phyloP scores from a whole-genome alignment of 2,113 vertebrate species.

The Phycodurus eques region DNA sequence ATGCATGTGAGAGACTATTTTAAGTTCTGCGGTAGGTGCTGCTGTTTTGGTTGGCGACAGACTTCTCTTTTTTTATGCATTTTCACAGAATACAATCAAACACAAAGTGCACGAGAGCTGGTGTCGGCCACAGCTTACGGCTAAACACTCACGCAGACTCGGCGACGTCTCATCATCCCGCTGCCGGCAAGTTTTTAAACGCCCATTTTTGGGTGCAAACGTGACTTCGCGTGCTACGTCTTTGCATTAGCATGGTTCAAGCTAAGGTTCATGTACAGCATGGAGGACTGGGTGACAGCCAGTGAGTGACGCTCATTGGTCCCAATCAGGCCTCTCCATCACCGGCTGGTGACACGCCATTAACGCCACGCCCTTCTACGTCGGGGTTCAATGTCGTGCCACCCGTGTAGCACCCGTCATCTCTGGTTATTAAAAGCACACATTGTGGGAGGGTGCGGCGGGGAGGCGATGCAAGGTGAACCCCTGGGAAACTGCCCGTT shows the following conservation, averaged over 20 bases:
- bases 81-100: too few species aligned
- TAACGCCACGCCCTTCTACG: constrained; percentile 18
- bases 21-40: too few species aligned
- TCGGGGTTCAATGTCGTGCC: constrained; percentile 27
- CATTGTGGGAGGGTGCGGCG: neutral
- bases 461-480: constrained; percentile 9
- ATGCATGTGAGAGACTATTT: too few species aligned
- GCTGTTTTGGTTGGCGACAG: too few species aligned
- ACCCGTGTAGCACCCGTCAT: neutral
- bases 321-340: constrained; percentile 23
- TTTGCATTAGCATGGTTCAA: neutral
- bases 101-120: too few species aligned
- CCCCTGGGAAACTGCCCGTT: neutral
- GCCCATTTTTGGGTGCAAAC: neutral
- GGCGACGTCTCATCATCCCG: too few species aligned
- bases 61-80: too few species aligned
- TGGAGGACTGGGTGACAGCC: neutral
- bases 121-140: too few species aligned
- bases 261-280: neutral
- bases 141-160: too few species aligned
- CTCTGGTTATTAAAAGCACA: constrained; percentile 16
- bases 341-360: constrained; percentile 21
- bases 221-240: neutral
- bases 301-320: constrained; percentile 5
- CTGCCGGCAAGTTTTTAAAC: neutral